phyloP scores from a whole-genome alignment of 2,888 invertebrate genomes.

The Caenorhabditis macrosperma region DNA sequence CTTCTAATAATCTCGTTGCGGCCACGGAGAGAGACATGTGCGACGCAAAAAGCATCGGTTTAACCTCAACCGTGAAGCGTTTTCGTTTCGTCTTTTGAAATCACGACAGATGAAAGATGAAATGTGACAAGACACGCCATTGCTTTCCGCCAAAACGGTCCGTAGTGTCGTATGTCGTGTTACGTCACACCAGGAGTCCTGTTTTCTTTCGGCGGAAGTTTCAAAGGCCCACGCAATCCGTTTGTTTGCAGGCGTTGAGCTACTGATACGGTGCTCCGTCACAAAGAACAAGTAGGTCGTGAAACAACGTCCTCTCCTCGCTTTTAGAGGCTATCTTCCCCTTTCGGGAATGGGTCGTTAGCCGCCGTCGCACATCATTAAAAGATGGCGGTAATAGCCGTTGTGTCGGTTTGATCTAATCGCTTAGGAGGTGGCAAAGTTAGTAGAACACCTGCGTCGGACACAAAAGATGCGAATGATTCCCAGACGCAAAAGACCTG shows the following conservation, averaged over 20 bases:
- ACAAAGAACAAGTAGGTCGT: conserved; percentile 15
- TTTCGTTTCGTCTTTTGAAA: conserved; percentile 33
- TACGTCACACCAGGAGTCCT: conserved; percentile 41
- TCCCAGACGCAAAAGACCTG: conserved; percentile 26
- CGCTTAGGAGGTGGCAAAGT: conserved; percentile 48
- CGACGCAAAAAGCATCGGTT: conserved; percentile 14
- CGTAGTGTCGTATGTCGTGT: conserved; percentile 38
- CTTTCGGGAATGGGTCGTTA: conserved; percentile 35
- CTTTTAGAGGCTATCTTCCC: conserved; percentile 29
- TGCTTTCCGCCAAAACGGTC: conserved; percentile 13
- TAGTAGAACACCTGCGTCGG: conserved; percentile 39
- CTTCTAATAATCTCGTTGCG: conserved; percentile 51
- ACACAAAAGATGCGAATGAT: conserved; percentile 28
- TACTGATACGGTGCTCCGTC: conserved; percentile 38
- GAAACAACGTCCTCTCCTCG: conserved; percentile 19
- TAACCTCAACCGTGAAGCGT: conserved; percentile 26
- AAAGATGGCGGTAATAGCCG: conserved; percentile 42
- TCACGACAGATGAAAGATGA: conserved; percentile 9
- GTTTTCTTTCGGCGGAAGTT: conserved; percentile 45
- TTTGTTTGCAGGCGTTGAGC: conserved; percentile 30
- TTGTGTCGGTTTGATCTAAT: conserved; percentile 40
- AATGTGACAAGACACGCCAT: conserved; percentile 9
- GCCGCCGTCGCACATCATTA: conserved; percentile 56
- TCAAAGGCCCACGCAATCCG: conserved; percentile 48
- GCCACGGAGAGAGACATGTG: conserved; percentile 11